Percentiles rank a stretch among this genome's conserved stretches.
These are phyloP conservation scores for Balaenoptera acutorostrata DNA, from an alignment of 2,113 vertebrate species.

Conservation along the genomic window DNA sequence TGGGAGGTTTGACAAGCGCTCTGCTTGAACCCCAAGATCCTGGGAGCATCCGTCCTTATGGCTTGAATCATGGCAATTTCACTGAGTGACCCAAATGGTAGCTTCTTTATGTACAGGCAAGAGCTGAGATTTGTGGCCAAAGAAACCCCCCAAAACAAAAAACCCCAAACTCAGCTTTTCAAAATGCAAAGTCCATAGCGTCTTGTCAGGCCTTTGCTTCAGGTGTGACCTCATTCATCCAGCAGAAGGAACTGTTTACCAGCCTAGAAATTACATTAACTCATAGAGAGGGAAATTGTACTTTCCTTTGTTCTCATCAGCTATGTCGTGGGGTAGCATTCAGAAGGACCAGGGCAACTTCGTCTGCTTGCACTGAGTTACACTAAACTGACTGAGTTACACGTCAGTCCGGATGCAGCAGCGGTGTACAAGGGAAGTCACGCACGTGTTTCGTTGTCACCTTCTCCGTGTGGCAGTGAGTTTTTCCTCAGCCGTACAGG, in stretches of 20 bases:
- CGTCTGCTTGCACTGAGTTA: not conserved
- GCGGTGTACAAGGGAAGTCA: not conserved
- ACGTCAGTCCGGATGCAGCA: not conserved
- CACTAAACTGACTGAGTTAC: not conserved
- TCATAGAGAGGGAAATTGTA: too few species aligned
- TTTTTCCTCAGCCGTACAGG: not conserved
- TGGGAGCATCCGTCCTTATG: rapidly evolving
- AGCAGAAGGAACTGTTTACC: not conserved
- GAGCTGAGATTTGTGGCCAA: not conserved
- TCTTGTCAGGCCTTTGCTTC: not conserved
- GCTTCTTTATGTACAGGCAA: not conserved
- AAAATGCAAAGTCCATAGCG: not conserved
- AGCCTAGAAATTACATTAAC: not conserved
- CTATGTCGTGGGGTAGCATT: not conserved
- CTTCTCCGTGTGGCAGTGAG: not conserved
- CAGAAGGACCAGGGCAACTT: rapidly evolving
- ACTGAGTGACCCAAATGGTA: rapidly evolving
- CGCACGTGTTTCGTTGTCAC: not conserved
- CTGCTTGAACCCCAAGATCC: not conserved
- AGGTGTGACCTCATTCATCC: not conserved
- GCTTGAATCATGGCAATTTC: not conserved
- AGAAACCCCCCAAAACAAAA: not conserved
- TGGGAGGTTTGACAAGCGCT: not conserved
- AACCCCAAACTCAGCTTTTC: not conserved
- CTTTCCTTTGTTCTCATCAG: not conserved